Evolutionary conservation across 2,797 vertebrate genomes (phyloP), one percentile per base, ranked within the genome.

Genomic region (Enteromius mattozi): DNA sequence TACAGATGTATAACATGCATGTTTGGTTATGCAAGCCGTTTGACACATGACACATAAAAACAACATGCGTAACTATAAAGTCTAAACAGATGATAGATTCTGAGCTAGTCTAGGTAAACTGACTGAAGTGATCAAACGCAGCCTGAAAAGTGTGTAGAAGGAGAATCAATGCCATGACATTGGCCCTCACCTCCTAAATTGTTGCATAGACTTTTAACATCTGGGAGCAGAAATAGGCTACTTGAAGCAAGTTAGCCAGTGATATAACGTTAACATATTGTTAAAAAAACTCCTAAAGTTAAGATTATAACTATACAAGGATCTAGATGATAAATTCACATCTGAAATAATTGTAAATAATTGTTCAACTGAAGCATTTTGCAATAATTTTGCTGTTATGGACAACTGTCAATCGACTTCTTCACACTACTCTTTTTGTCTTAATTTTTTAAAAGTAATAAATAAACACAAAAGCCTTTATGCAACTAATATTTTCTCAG

Each of bases 1-100:
- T 84, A 88, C 85, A 81, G 88, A 68, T 81, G 27, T 27, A 27
- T 27, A 27, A 54, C 21, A 35, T 54, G 49, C 72, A 75, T 54
- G 56, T 27, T 24, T 40, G n/a, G 1, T 45, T 63, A 19, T 40
- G 30, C 37, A 59, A 6, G 8, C 37, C 2, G 21, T 12, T 42
- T 12, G 19, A 40, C 27, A 27, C 27, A 27, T 27, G 0, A 33
- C 2, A 74, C 45, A 4, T 27, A 30, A 4, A 72, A 35, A 51
- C 47, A 51, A 13, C 71, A 54, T 21, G 10, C 30, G 6, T 17
- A 12, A 19, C 16, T 74, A 13, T 30, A 30, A 19, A 47, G 45
- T 51, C 45, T 6, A 51, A 3, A 14, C 7, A 65, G 27, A n/a
- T n/a, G 24, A 21, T 21, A 70, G 42, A 70, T 70, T 40, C 21